These are phyloP conservation scores for Drosophila sp. DNA, from an alignment of 1,140 invertebrate genomes.

Conservation along the genomic window DNA sequence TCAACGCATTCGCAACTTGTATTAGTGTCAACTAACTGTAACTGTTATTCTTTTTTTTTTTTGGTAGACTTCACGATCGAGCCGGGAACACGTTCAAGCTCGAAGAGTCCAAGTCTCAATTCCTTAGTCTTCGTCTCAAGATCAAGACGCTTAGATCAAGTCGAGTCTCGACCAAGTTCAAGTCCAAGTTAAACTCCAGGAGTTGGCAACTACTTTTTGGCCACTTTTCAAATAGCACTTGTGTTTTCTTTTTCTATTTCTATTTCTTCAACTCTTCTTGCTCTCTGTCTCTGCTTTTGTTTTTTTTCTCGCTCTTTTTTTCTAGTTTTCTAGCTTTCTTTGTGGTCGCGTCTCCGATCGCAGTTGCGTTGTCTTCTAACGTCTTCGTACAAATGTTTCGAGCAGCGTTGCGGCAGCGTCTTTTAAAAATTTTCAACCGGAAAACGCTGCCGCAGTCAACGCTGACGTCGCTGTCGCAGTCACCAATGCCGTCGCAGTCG, in stretches of 20 bases:
- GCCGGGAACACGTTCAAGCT: slow-evolving; percentile 14
- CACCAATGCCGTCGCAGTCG: slow-evolving; percentile 17
- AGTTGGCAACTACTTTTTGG: slow-evolving; percentile 30
- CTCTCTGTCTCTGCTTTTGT: neutral
- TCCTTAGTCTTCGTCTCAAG: slow-evolving; percentile 19
- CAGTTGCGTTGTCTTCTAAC: slow-evolving; percentile 72
- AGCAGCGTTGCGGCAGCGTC: slow-evolving; percentile 78
- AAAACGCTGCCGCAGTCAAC: slow-evolving; percentile 50
- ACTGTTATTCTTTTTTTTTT: slow-evolving; percentile 19
- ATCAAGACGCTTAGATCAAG: slow-evolving; percentile 10
- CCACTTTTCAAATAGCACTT: slow-evolving; percentile 37
- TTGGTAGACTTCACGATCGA: slow-evolving; percentile 13
- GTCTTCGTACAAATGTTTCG: slow-evolving; percentile 84
- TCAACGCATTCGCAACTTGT: slow-evolving; percentile 42
- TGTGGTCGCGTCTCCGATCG: slow-evolving; percentile 52
- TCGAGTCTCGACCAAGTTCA: slow-evolving; percentile 21
- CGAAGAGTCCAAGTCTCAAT: neutral
- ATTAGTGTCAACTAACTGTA: slow-evolving; percentile 84
- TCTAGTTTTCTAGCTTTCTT: slow-evolving; percentile 24
- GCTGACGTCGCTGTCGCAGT: slow-evolving; percentile 4
- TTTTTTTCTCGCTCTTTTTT: neutral
- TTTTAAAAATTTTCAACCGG: slow-evolving; percentile 84
- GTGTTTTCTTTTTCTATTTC: slow-evolving; percentile 34
- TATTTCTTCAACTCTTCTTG: slow-evolving; percentile 22
- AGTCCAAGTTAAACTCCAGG: slow-evolving; percentile 47